Base-by-base conservation (phyloP, 2,888 invertebrate genomes). In the Lasioglossum malachurum region DNA sequence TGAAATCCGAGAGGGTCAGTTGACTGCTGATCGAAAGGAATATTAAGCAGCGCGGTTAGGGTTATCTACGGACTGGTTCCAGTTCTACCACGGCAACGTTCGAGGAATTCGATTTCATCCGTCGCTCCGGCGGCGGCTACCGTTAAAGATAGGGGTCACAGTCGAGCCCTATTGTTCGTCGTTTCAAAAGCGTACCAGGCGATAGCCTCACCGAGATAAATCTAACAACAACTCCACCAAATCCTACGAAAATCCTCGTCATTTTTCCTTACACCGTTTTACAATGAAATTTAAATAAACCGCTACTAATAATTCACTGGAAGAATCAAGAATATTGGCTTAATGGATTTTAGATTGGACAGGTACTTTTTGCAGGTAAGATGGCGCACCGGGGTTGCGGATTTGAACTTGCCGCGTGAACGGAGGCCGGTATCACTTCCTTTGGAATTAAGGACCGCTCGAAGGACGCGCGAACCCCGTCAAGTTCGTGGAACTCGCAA, bases 401-500 rank as follows among this genome's bases (percentile, higher is more conserved):
- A 31, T 64, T 69, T 49, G 38, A 49, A 53, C 67, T 78, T 78
- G n/a, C 44, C 31, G 67, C 46, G 44, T 35, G 73, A 77, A 82
- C 67, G n/a, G 27, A 19, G 10, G 38, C 23, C 27, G 16, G 49
- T 76, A 64, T 77, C 83, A 41, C 53, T 69, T 60, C 46, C 46
- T 49, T 10, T 46, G 60, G 75, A 82, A 87, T 80, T 83, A 80
- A 81, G 87, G 79, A 76, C 71, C 82, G 79, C 23, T 64, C 69
- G 69, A 79, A 87, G 89, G 87, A 84, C 77, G 69, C 75, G 73
- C 23, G 78, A 53, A 75, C 38, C 72, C 73, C 57, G 87, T 73
- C 74, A 86, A 91, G 88, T 87, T 90, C 87, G 83, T 81, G 57
- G 89, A 83, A 85, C 85, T 88, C 87, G 86, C 88, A 90, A 88